phyloP scores from a whole-genome alignment of 2,797 vertebrate genomes.

The Lagorchestes hirsutus region DNA sequence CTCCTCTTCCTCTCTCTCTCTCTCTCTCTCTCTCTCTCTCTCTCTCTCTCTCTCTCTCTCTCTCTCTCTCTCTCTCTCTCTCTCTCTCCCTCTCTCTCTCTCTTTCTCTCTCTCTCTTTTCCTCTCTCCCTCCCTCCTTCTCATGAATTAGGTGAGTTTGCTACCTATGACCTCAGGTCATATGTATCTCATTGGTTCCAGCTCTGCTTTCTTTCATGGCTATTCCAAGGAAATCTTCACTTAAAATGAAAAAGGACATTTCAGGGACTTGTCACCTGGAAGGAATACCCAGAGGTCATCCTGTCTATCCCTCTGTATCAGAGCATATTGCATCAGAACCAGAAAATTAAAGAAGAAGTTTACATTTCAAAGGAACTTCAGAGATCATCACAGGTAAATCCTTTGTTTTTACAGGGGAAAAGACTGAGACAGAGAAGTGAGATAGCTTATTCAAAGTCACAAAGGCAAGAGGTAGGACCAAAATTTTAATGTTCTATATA shows the following conservation, averaged over 20 bases:
- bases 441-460: neutral
- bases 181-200: neutral
- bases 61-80: too few relatives aligned
- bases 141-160: neutral
- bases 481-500: too few relatives aligned
- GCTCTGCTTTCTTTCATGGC: neutral
- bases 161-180: neutral
- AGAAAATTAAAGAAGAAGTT: neutral
- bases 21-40: too few relatives aligned
- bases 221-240: neutral
- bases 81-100: too few relatives aligned
- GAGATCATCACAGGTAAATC: neutral
- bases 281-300: neutral
- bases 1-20: too few relatives aligned
- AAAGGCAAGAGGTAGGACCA: neutral
- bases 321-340: neutral
- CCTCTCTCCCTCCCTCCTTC: neutral
- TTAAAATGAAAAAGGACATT: neutral
- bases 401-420: neutral
- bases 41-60: neutral
- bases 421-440: neutral
- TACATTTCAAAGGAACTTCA: neutral
- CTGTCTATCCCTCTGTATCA: neutral
- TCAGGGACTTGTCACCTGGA: neutral
- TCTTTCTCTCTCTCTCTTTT: too few relatives aligned